Base-by-base conservation (phyloP, 2,797 vertebrate species). In the Echiichthys vipera region DNA sequence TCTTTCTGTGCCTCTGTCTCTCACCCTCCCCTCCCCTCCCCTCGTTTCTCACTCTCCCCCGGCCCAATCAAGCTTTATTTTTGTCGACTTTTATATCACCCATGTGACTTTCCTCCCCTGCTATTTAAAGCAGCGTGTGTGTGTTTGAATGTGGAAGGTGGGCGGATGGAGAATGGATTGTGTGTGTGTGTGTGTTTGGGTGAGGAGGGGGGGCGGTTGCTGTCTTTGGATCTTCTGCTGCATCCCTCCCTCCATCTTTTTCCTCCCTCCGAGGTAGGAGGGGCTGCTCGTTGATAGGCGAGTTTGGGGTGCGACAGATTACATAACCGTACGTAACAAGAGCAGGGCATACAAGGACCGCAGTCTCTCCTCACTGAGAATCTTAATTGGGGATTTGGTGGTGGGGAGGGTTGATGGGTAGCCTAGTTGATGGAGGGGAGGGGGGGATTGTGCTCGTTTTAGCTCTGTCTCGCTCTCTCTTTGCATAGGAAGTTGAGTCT, bases 261-360 rank as follows among this genome's bases (percentile, higher is more conserved):
- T 42, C 45, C 68, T 63, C 40, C 49, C 65, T 66, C 46, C 24
- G 74, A 51, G 42, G 69, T 65, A 46, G 78, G 83, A 82, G 76
- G 84, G 78, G 72, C 80, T 82, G 64, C 74, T 86, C 46, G 74
- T 83, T 88, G 84, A 86, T 84, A 84, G 89, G 80, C 49, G 73
- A 80, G 84, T 78, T 84, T 85, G 62, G 83, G 84, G 85, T 92
- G 90, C 86, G 86, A 93, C 91, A 90, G 87, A 93, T 92, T 93
- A 91, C 84, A 91, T 93, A 93, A 91, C 64, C 1, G 80, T 67
- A 73, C 24, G 68, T 87, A 85, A 85, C 34, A 20, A 78, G 85
- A 79, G 84, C 58, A 59, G 88, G 81, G 81, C 83, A 90, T 71
- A 75, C 83, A 55, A 91, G 74, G 87, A 84, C 86, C 63, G 74